Evolutionary conservation across 2,113 vertebrate species (phyloP).

Genomic region (Clarias macrocephalus): DNA sequence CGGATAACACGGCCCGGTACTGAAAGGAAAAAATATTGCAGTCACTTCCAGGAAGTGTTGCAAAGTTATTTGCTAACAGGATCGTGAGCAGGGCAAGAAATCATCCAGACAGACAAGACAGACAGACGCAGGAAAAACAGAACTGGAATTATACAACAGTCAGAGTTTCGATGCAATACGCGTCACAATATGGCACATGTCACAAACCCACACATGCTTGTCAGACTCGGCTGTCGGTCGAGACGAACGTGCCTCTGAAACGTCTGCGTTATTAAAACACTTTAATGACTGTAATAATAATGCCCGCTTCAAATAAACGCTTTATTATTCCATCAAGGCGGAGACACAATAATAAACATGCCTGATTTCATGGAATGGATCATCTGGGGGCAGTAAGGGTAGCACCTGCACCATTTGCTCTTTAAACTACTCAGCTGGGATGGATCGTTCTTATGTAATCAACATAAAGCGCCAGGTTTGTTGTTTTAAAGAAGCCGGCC

Average conservation of each 20-base stretch:
- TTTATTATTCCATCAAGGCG: slow-evolving; percentile 37
- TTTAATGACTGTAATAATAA: slow-evolving; percentile 34
- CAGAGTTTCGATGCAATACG: not conserved
- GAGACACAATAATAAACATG: slow-evolving; percentile 15
- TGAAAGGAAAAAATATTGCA: not conserved
- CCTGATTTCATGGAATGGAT: not conserved
- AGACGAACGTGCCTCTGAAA: not conserved
- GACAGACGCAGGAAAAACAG: not conserved
- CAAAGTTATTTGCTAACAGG: not conserved
- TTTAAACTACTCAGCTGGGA: not conserved
- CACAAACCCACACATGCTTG: slow-evolving; percentile 26
- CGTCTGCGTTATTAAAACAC: not conserved
- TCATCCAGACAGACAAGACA: not conserved
- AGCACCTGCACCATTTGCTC: not conserved
- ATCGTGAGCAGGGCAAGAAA: not conserved
- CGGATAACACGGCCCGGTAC: slow-evolving; percentile 3
- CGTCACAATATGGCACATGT: not conserved
- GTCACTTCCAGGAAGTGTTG: slow-evolving; percentile 16
- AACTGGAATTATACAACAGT: not conserved
- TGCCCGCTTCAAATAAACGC: not conserved
- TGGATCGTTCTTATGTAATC: not conserved
- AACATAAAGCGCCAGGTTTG: not conserved
- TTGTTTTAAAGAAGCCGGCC: not conserved
- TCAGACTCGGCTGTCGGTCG: not conserved
- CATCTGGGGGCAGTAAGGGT: not conserved